Evolutionary conservation across 2,888 invertebrate species (phyloP).

Genomic region (Ethmia dodecea): DNA sequence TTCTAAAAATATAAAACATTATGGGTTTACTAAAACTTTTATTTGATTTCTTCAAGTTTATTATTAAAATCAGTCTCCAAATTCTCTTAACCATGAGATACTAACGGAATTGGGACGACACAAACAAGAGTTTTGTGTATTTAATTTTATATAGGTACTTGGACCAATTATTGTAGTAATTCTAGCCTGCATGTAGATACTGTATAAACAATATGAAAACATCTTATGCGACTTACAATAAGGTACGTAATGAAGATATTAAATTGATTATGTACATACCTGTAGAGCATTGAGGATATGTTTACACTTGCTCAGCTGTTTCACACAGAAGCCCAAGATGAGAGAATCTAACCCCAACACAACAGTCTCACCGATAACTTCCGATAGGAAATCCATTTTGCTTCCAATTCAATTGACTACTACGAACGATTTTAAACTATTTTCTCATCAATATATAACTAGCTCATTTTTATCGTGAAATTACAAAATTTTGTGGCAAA

Average conservation of each 20-base stretch:
- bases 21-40: no score
- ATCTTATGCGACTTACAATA: no score
- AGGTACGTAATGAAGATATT: neutral
- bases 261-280: constrained; percentile 63
- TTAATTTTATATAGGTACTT: no score
- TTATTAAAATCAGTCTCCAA: no score
- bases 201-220: no score
- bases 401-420: neutral
- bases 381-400: constrained; percentile 83
- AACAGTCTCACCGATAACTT: constrained; percentile 81
- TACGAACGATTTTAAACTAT: constrained; percentile 6
- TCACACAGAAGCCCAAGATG: constrained; percentile 84
- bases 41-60: no score
- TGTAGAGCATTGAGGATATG: constrained; percentile 83
- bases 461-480: neutral
- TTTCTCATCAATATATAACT: neutral
- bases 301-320: constrained; percentile 86
- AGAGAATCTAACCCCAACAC: constrained; percentile 86
- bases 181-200: no score
- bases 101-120: no score
- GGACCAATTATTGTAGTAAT: no score
- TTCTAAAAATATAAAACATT: no score
- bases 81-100: no score
- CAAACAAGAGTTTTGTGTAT: no score
- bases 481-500: neutral